Evolutionary conservation across 2,888 invertebrate species (phyloP), one percentile per base, ranked within the genome.

Genomic region (Caenorhabditis zanzibari): DNA sequence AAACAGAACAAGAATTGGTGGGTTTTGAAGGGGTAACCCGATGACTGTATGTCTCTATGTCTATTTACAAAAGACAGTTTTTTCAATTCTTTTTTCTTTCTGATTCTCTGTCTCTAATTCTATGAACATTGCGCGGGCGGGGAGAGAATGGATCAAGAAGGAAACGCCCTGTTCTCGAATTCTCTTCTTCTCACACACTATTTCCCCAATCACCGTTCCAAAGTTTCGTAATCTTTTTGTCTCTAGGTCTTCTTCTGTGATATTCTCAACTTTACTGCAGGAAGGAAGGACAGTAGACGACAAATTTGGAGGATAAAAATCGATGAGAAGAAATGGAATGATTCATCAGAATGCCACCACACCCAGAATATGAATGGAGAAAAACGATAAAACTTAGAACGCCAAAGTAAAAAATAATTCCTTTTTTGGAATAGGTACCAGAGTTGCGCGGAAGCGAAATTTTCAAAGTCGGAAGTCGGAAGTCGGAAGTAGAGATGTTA

Each of bases 51-150:
- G 66, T 52, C 66, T 66, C 66, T 52, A 52, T 66, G 74, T 74
- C 74, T 74, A 56, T 74, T 74, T 63, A 35, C 64, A 56, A 52
- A 73, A 47, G 47, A 47, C 52, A 66, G 22, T 66, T 66, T 66
- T 66, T 66, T 61, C 49, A n/a, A n/a, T 49, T 64, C 64, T 41
- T 19, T 64, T 32, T 52, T 66, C 52, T 47, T 49, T 47, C 47
- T 66, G 28, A 66, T 68, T 68, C 68, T 68, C 68, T 38, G 59
- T 26, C 49, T 68, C 76, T 68, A 76, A 76, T 76, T 68, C 76
- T 58, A 76, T 68, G 68, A 68, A 76, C 76, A 76, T 24, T 66
- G 68, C 58, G 68, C 66, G 75, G 56, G 75, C 44, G 64, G 64
- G 49, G 16, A 16, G 38, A 32, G 58, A 22, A 47, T 24, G 22